Percentiles rank a stretch among this genome's conserved stretches.
Conservation (phyloP, 2,888 invertebrate genomes). For the Poecilus cupreus region DNA sequence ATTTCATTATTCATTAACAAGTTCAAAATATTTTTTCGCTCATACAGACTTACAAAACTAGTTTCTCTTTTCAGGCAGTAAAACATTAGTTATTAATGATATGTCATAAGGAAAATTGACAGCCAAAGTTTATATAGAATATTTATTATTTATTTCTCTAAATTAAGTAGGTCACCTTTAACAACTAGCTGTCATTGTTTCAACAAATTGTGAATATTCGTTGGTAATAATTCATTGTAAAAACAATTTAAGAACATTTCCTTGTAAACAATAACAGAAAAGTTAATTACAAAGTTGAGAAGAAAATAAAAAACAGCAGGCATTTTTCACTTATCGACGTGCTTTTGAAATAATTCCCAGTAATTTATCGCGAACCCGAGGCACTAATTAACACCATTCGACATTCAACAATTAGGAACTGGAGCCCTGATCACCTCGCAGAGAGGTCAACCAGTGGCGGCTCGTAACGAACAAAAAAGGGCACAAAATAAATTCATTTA, state of each 20-base stretch:
- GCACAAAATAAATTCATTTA: not conserved
- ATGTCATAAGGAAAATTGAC: too few species aligned
- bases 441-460: conserved; percentile 17
- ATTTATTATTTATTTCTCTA: too few species aligned
- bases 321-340: conserved; percentile 1
- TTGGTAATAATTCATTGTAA: not conserved
- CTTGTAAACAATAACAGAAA: not conserved
- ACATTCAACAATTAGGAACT: conserved; percentile 49
- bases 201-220: not conserved
- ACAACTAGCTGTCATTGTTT: too few species aligned
- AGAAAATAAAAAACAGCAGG: not conserved
- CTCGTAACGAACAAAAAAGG: not conserved
- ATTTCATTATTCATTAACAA: too few species aligned
- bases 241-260: not conserved
- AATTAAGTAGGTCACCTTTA: too few species aligned
- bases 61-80: too few species aligned
- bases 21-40: too few species aligned
- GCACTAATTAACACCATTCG: conserved; percentile 48
- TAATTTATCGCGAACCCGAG: conserved; percentile 35
- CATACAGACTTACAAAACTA: too few species aligned
- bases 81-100: too few species aligned
- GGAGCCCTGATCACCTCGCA: conserved; percentile 23
- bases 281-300: not conserved
- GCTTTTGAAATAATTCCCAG: conserved; percentile 33
- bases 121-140: too few species aligned